Evolutionary conservation across 2,113 vertebrate species (phyloP).

Genomic region (Corythornis vintsioides): DNA sequence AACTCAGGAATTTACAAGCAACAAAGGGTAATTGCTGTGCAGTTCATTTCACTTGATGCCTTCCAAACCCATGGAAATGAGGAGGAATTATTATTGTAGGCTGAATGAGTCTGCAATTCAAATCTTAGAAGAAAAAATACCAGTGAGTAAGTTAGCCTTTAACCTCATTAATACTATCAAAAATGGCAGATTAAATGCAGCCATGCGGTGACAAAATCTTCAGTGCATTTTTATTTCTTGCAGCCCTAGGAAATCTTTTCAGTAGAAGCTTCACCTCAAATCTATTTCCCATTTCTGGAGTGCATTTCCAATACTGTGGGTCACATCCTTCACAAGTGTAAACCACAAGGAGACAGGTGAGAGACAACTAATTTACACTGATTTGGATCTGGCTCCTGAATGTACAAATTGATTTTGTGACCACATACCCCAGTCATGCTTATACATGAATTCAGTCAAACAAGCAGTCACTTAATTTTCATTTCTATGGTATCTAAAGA

Average conservation of each 20-base stretch:
- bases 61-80: background rate
- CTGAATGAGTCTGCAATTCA: background rate
- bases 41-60: background rate
- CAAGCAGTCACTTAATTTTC: constrained; percentile 22
- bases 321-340: background rate
- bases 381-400: background rate
- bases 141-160: background rate
- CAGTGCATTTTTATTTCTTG: background rate
- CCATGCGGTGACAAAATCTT: background rate
- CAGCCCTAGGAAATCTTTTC: background rate
- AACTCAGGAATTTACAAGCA: background rate
- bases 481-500: background rate
- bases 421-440: background rate
- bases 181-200: background rate
- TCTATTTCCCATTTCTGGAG: constrained; percentile 21
- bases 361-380: background rate
- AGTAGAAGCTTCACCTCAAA: background rate
- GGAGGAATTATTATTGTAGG: background rate
- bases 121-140: background rate
- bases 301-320: background rate
- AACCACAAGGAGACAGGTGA: background rate
- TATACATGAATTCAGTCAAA: background rate
- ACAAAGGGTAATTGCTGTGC: background rate
- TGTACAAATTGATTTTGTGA: background rate
- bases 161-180: background rate